These are phyloP conservation scores for Ceratina calcarata DNA, from an alignment of 1,140 invertebrate species.

Conservation along the genomic window DNA sequence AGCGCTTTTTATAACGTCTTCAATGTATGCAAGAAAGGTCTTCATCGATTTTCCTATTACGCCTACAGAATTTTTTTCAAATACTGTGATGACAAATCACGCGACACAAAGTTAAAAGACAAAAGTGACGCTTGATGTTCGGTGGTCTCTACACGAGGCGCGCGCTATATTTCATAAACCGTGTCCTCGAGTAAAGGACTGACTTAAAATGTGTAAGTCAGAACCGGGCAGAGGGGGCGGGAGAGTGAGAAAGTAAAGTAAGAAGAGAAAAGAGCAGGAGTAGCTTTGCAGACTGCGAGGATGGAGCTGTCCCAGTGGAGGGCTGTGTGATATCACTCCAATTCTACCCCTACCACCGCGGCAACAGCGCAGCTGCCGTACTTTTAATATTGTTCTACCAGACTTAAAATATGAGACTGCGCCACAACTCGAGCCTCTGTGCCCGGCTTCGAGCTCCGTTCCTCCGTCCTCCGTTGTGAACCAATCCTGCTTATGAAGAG, in stretches of 20 bases:
- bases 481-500: slow-evolving; percentile 59
- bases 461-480: slow-evolving; percentile 40
- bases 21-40: too few relatives aligned
- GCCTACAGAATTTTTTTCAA: too few relatives aligned
- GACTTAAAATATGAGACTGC: slow-evolving; percentile 76
- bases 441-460: slow-evolving; percentile 55
- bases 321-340: slow-evolving; percentile 60
- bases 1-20: too few relatives aligned
- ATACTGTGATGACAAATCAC: too few relatives aligned
- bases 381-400: slow-evolving; percentile 77
- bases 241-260: slow-evolving; percentile 28
- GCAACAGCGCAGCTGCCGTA: slow-evolving; percentile 72
- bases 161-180: slow-evolving; percentile 50
- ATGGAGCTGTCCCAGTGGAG: slow-evolving; percentile 66
- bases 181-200: slow-evolving; percentile 27
- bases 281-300: slow-evolving; percentile 59
- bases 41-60: too few relatives aligned
- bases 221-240: neutral
- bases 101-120: slow-evolving; percentile 30
- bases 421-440: slow-evolving; percentile 62
- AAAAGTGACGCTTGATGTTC: slow-evolving; percentile 46
- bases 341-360: slow-evolving; percentile 44
- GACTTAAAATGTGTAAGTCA: slow-evolving; percentile 45
- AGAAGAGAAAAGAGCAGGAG: slow-evolving; percentile 55
- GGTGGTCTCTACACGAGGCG: slow-evolving; percentile 31